Evolutionary conservation across 1,140 invertebrate genomes (phyloP), one percentile per base, ranked within the genome.

Genomic region (Macrobrachium rosenbergii): DNA sequence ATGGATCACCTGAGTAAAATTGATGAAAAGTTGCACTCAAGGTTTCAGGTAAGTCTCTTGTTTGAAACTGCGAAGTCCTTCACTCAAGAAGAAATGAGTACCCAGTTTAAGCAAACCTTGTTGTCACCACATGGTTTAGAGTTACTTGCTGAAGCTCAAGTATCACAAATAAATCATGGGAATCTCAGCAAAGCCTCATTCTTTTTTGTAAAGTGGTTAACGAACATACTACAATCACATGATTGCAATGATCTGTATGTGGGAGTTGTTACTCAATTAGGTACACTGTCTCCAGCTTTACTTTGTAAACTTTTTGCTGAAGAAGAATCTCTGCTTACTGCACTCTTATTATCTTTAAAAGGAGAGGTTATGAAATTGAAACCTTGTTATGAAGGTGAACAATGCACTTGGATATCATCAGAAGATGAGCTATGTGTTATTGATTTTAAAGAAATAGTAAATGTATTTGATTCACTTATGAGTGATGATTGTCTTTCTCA

Each of bases 341-440:
- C 59, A 52, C 17, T 87, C 19, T 23, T 87, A 1, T 21, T 21
- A 62, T 21, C 17, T 37, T 69, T 87, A n/a, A 63, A 82, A 21
- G 81, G 28, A 87, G 85, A 87, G 19, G 58, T 23, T 43, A 52
- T 37, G 5, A 81, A 75, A 23, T 58, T 87, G n/a, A 62, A 81
- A 60, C 77, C 77, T 28, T 23, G 21, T 14, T 81, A 82, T 64
- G 7, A 59, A 58, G 19, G 7, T 23, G 37, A 81, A 21, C 78
- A 12, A 0, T 75, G 67, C 21, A 43, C 45, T 52, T 87, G 85
- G 85, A 16, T 63, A 58, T 69, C 85, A 10, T 23, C 23, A 23
- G 37, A 75, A 21, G 59, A 72, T 62, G 16, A 69, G 7, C 11
- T 19, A 23, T 82, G 58, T 6, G 37, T 81, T 28, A 58, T 87